Conservation (phyloP, 37 sponge, comb jelly and placozoan genomes). For the Ephydatia muelleri region DNA sequence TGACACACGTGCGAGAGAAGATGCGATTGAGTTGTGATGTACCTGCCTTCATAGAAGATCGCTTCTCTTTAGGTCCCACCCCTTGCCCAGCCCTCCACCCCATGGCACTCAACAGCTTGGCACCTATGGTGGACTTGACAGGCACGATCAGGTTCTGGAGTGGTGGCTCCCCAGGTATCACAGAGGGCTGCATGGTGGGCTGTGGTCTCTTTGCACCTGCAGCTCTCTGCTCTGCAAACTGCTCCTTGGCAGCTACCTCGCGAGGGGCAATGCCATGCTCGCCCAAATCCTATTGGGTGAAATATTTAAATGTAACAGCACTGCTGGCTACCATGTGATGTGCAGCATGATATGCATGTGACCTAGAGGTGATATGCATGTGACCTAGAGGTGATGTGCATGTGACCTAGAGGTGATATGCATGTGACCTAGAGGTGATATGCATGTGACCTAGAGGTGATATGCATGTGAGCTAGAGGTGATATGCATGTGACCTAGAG, state of each 20-base stretch:
- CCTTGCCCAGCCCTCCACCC: constrained; percentile 97
- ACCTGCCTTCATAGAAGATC: constrained; percentile 13
- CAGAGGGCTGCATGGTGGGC: constrained; percentile 5
- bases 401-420: no score
- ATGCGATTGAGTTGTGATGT: background rate
- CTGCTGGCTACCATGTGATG: no score
- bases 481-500: no score
- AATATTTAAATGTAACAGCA: background rate
- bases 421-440: no score
- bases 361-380: background rate
- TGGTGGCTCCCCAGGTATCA: constrained; percentile 62
- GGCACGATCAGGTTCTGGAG: constrained; percentile 70
- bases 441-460: no score
- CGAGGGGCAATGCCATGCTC: constrained; percentile 89
- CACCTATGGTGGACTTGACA: constrained; percentile 69
- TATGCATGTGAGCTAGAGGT: no score
- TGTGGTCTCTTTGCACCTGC: background rate
- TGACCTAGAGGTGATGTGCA: no score
- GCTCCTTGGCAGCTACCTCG: constrained; percentile 54
- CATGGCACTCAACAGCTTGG: constrained; percentile 76
- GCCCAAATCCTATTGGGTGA: constrained; percentile 70
- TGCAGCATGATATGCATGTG: no score
- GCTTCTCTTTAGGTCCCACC: constrained; percentile 74
- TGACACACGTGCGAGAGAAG: background rate
- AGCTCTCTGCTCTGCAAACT: constrained; percentile 28